Percentiles rank a stretch among this genome's conserved stretches.
These are phyloP conservation scores for Nasonia longicornis DNA, from an alignment of 1,140 invertebrate species.

Conservation along the genomic window DNA sequence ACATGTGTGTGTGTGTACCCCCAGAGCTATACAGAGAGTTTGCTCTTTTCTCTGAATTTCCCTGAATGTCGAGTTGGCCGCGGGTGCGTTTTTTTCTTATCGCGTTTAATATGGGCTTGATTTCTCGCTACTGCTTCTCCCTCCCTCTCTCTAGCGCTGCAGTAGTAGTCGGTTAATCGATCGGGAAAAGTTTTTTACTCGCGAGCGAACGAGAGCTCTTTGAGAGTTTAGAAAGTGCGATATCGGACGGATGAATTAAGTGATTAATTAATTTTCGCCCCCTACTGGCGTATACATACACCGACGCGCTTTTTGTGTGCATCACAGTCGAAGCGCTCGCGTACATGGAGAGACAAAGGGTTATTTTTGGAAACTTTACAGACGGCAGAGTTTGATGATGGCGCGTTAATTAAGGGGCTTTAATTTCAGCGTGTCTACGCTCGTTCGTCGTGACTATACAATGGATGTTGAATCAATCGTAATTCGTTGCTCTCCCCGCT, in stretches of 20 bases:
- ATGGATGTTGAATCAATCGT: no score
- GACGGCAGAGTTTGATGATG: neutral
- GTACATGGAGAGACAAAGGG: neutral
- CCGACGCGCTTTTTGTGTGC: neutral
- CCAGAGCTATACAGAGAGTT: no score
- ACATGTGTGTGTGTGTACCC: neutral
- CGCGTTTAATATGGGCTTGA: neutral
- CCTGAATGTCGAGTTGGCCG: neutral
- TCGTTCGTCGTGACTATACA: no score
- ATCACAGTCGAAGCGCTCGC: neutral
- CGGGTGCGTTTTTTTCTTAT: neutral
- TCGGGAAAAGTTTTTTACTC: neutral
- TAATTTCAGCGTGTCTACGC: no score
- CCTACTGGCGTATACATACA: no score
- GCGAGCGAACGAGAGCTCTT: neutral
- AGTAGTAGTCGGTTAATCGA: neutral
- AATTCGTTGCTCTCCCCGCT: no score
- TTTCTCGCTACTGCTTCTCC: neutral
- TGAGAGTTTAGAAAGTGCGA: conserved; percentile 5
- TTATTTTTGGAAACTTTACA: neutral
- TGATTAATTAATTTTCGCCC: conserved; percentile 7
- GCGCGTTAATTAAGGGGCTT: neutral
- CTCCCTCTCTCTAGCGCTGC: neutral
- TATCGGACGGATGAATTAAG: neutral
- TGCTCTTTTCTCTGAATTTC: neutral